phyloP scores from a whole-genome alignment of 2,113 vertebrate genomes.

The Lepisosteus oculatus region DNA sequence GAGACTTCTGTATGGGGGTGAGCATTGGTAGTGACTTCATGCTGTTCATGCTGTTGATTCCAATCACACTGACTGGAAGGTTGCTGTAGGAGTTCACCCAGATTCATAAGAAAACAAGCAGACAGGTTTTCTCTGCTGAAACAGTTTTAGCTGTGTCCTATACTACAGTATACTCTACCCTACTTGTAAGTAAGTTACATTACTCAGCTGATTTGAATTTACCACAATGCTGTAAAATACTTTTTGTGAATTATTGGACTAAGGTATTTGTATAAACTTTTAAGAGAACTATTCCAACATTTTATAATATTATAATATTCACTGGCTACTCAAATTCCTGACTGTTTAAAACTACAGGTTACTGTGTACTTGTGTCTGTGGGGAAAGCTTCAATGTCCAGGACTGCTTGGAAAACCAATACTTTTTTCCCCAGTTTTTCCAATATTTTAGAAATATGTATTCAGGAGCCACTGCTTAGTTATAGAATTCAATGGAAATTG shows the following conservation, averaged over 20 bases:
- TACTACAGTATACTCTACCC: not conserved
- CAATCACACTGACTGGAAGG: constrained; percentile 28
- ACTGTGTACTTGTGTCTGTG: constrained; percentile 17
- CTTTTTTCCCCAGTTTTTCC: constrained; percentile 36
- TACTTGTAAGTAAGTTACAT: constrained; percentile 2
- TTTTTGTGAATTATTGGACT: constrained; percentile 38
- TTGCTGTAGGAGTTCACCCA: constrained; percentile 28
- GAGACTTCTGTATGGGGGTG: constrained; percentile 23
- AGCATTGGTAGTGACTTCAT: constrained; percentile 26
- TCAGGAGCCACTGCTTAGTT: constrained; percentile 25
- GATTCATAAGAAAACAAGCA: constrained; percentile 41
- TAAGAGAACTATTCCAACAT: constrained; percentile 32
- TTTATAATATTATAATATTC: constrained; percentile 38
- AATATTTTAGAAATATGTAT: constrained; percentile 36
- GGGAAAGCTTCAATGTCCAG: constrained; percentile 32
- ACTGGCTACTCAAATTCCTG: constrained; percentile 45
- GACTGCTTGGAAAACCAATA: constrained; percentile 34
- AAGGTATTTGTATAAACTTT: constrained; percentile 47
- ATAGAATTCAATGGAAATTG: constrained; percentile 23
- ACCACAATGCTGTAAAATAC: constrained; percentile 44
- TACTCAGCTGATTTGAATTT: constrained; percentile 28
- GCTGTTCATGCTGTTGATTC: constrained; percentile 33
- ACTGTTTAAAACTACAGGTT: constrained; percentile 30
- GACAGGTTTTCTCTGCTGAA: constrained; percentile 29
- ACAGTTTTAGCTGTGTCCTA: not conserved